Base-by-base conservation (phyloP, 2,888 invertebrate species). In the Dynastes maya region DNA sequence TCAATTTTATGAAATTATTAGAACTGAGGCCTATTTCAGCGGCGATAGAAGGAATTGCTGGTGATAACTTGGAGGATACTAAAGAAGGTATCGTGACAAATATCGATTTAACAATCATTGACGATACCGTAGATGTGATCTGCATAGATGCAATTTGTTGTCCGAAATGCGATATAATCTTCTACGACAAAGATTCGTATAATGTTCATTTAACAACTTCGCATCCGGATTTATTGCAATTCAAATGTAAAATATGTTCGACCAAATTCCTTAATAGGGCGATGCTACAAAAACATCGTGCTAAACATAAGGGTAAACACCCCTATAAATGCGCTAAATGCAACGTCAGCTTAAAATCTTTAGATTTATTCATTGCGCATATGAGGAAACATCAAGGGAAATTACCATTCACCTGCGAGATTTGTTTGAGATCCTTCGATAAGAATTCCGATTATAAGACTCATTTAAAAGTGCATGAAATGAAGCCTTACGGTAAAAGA, bases 221-320 rank as follows among this genome's bases (percentile, higher is more conserved):
- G 9, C 82, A 82, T 78, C 80, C 80, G 0, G 80, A 77, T 64
- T 27, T 78, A 55, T 53, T 81, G 22, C 79, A 78, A 13, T 83
- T 77, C 45, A 81, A 86, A 58, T 88, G 88, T 80, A 88, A 87
- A 81, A 86, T 88, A 45, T 88, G 88, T 80, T 84, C 86, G 45
- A 79, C 82, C 63, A 79, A 85, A n/a, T 85, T 86, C 77, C 79
- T 84, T 9, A 84, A 81, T 51, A 85, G 87, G 76, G 83, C 84
- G 49, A 81, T 82, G 76, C 80, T 88, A 45, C 82, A 82, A 63
- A 84, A 85, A 78, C 89, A 89, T 80, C 85, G 84, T 2, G 83
- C 88, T 1, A 88, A 88, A 4, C 88, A 89, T 80, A 88, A 87
- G 4, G 89, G 88, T 3, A 88, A 88, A 79, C 88, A 88, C 79